Percentiles rank a stretch among this genome's conserved stretches.
Evolutionary conservation across 2,113 vertebrate genomes (phyloP).

Genomic region (Amphilophus citrinellus): DNA sequence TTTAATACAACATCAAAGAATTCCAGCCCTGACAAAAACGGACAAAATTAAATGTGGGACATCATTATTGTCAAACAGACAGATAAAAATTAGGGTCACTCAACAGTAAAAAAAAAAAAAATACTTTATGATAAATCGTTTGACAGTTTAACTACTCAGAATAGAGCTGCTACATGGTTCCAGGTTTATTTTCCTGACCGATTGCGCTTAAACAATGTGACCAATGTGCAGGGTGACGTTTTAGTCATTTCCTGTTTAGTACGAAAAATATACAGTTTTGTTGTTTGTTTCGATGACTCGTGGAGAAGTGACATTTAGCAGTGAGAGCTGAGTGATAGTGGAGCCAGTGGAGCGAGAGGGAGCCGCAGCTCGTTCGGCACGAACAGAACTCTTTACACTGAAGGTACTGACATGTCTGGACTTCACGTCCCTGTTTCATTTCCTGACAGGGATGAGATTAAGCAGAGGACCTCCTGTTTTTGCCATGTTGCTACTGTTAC

Average conservation of each 20-base stretch:
- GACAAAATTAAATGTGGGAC: not conserved
- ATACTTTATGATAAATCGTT: not conserved
- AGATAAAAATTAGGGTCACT: not conserved
- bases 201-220: not conserved
- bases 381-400: slow-evolving; percentile 33
- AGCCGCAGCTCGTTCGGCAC: not conserved
- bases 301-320: slow-evolving; percentile 4
- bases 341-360: not conserved
- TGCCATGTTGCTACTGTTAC: slow-evolving; percentile 5
- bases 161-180: not conserved
- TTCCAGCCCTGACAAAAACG: not conserved
- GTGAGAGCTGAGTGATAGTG: not conserved
- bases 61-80: not conserved
- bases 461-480: slow-evolving; percentile 30
- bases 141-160: not conserved
- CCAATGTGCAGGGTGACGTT: not conserved
- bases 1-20: not conserved
- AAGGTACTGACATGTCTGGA: slow-evolving; percentile 48
- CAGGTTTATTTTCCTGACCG: not conserved
- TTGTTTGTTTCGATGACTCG: not conserved
- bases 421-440: slow-evolving; percentile 42
- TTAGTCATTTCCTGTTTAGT: slow-evolving; percentile 40
- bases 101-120: not conserved
- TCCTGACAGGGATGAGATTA: slow-evolving; percentile 47
- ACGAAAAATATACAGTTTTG: slow-evolving; percentile 1